phyloP scores from a whole-genome alignment of 1,140 invertebrate species.

The Pachypeltis micranthus region DNA sequence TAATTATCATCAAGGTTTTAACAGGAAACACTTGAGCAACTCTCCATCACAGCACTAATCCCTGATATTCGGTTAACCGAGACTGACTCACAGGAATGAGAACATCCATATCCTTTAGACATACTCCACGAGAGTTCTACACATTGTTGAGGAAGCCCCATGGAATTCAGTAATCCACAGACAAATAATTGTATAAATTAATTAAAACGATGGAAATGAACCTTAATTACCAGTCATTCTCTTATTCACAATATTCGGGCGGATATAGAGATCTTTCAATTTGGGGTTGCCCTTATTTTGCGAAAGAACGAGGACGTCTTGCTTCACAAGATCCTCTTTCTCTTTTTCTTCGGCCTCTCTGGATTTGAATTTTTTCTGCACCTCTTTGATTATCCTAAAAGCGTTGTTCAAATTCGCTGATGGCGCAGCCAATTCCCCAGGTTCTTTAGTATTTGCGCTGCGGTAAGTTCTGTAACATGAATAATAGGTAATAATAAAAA shows the following conservation, averaged over 20 bases:
- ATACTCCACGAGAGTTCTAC: no score
- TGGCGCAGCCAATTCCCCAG: slow-evolving; percentile 87
- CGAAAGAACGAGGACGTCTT: slow-evolving; percentile 91
- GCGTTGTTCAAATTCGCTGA: slow-evolving; percentile 94
- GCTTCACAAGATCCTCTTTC: slow-evolving; percentile 96
- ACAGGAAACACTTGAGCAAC: no score
- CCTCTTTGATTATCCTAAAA: slow-evolving; percentile 95
- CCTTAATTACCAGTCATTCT: slow-evolving; percentile 67
- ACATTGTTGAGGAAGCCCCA: no score
- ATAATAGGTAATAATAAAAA: no score
- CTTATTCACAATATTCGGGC: slow-evolving; percentile 97
- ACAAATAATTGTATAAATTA: no score
- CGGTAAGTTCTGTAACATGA: slow-evolving; percentile 84
- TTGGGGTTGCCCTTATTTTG: slow-evolving; percentile 97
- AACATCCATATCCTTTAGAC: no score
- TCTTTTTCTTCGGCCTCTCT: slow-evolving; percentile 96
- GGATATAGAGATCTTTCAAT: slow-evolving; percentile 94
- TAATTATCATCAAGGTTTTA: no score
- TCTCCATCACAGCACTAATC: no score
- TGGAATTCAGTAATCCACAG: no score
- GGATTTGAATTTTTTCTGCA: slow-evolving; percentile 97
- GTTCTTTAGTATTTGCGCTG: slow-evolving; percentile 94
- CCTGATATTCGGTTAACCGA: no score
- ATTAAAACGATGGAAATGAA: no score
- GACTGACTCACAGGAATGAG: no score